These are phyloP conservation scores for Oncopodura yosiiana DNA, from an alignment of 1,140 invertebrate genomes.

Conservation along the genomic window DNA sequence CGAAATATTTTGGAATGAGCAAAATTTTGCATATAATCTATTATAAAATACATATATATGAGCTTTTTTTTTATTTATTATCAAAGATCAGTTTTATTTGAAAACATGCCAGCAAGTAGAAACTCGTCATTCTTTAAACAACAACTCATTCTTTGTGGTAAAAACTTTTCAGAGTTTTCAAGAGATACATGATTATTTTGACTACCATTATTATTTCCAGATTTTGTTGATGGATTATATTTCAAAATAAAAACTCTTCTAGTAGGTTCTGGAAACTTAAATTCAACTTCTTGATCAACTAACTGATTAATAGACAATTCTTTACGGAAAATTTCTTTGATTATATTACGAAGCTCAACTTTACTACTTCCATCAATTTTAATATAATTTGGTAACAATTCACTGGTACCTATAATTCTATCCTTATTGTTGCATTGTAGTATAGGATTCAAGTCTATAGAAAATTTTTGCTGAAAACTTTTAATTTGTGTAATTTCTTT, in stretches of 20 bases:
- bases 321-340: conserved; percentile 30
- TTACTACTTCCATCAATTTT: conserved; percentile 26
- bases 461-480: conserved; percentile 34
- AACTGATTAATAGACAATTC: conserved; percentile 22
- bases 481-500: conserved; percentile 31
- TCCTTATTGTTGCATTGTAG: conserved; percentile 1
- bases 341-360: conserved; percentile 21
- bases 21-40: no score
- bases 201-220: conserved; percentile 1
- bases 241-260: conserved; percentile 31
- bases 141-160: conserved; percentile 34
- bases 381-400: conserved; percentile 27
- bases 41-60: neutral
- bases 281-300: conserved; percentile 18
- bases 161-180: neutral
- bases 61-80: neutral
- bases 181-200: no score
- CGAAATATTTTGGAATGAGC: no score
- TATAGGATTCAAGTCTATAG: conserved; percentile 17
- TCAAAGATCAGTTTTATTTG: conserved; percentile 15
- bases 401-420: neutral
- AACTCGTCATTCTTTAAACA: conserved; percentile 27
- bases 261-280: conserved; percentile 28
- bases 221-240: conserved; percentile 19
- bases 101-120: conserved; percentile 29